A percentile compares a stretch with the other conserved stretches of the same genome.
Conservation (phyloP, 2,113 vertebrate genomes). For the Semnornis frantzii region DNA sequence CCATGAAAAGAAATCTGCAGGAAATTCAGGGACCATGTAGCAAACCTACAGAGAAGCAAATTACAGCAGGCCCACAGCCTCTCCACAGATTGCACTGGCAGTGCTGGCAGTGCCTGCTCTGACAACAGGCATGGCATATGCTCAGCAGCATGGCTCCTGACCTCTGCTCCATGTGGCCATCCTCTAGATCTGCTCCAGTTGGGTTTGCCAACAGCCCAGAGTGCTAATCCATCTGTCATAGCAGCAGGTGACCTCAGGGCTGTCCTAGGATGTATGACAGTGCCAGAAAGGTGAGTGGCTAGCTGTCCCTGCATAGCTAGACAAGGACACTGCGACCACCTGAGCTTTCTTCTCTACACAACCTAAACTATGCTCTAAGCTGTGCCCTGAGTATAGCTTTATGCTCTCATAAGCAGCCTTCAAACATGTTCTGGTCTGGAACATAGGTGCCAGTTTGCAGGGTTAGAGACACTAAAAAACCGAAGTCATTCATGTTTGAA, state of each 20-base stretch:
- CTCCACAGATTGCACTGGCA: not conserved
- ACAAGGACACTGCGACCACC: not conserved
- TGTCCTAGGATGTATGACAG: not conserved
- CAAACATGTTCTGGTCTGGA: not conserved
- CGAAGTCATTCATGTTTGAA: not conserved
- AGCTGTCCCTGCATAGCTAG: not conserved
- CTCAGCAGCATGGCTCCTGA: not conserved
- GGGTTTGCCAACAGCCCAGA: not conserved
- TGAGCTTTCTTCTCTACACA: not conserved
- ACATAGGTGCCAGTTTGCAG: not conserved
- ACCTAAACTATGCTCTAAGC: not conserved
- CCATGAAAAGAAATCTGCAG: not conserved
- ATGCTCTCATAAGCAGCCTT: not conserved
- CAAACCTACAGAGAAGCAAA: not conserved
- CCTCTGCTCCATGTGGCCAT: fast-evolving
- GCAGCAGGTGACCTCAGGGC: not conserved
- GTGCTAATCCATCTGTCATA: not conserved
- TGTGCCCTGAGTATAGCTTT: not conserved
- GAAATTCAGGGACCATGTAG: not conserved
- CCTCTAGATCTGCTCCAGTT: not conserved
- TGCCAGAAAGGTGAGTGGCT: not conserved
- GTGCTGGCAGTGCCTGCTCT: not conserved
- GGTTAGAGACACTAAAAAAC: not conserved
- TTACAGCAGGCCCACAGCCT: not conserved
- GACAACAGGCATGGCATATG: not conserved